Evolutionary conservation across 2,888 invertebrate species (phyloP).

Genomic region (Patella ulyssiponensis): DNA sequence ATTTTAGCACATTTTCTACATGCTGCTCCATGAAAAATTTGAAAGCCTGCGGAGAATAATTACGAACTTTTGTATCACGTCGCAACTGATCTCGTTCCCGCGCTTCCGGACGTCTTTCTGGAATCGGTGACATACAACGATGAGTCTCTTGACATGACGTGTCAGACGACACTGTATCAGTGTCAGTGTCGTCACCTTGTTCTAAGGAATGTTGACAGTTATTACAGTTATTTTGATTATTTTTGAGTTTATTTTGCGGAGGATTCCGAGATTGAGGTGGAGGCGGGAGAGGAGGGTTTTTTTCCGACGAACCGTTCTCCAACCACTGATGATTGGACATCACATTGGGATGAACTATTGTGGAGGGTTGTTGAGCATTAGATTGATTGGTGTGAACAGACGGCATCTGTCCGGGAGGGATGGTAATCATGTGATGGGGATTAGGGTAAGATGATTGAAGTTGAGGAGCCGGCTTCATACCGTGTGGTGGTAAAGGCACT

Average conservation of each 20-base stretch:
- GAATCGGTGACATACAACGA: slow-evolving; percentile 84
- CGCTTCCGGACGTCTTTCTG: slow-evolving; percentile 90
- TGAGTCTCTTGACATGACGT: slow-evolving; percentile 53
- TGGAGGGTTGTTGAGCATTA: slow-evolving; percentile 22
- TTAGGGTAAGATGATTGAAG: slow-evolving; percentile 10
- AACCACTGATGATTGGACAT: slow-evolving; percentile 14
- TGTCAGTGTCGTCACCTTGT: slow-evolving; percentile 50
- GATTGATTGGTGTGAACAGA: slow-evolving; percentile 28
- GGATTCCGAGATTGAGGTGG: slow-evolving; percentile 18
- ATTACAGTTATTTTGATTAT: slow-evolving; percentile 1
- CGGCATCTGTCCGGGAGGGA: slow-evolving; percentile 27
- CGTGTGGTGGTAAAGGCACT: slow-evolving; percentile 49
- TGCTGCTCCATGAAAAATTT: slow-evolving; percentile 99
- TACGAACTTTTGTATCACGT: slow-evolving; percentile 85
- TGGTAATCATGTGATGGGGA: slow-evolving; percentile 15
- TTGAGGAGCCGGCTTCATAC: slow-evolving; percentile 25
- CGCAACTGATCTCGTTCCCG: slow-evolving; percentile 84
- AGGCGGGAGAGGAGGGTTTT: slow-evolving; percentile 4
- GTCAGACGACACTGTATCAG: slow-evolving; percentile 49
- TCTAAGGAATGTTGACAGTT: background rate
- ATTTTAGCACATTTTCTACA: slow-evolving; percentile 96
- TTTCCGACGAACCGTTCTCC: background rate
- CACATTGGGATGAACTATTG: slow-evolving; percentile 13
- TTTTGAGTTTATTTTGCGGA: background rate
- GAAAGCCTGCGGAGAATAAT: slow-evolving; percentile 95